Base-by-base conservation (phyloP, 2,113 vertebrate species). In the Salminus brasiliensis region DNA sequence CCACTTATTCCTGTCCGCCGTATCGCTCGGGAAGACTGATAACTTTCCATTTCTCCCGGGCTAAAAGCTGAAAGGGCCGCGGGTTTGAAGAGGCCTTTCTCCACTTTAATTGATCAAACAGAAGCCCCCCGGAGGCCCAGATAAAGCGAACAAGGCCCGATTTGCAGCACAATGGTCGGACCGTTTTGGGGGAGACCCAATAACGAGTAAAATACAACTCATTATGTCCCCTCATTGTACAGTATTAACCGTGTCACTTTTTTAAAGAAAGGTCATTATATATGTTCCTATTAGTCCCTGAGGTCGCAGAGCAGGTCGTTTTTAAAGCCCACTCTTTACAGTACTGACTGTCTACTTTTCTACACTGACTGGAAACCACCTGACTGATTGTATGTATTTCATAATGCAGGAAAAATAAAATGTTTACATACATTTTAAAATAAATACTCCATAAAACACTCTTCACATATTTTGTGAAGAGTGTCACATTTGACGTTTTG, bases 41-140 rank as follows among this genome's bases (percentile, higher is more conserved):
- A 93, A 92, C 90, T 93, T 92, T 93, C 90, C 93, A 92, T 93
- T 92, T 90, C 90, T 92, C 90, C 88, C 87, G 91, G 91, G 88
- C 91, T 82, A 88, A 81, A 79, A 80, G 85, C 88, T 89, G 88
- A 91, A 92, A 90, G 82, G 78, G 83, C 81, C 25, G 21, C 78
- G 78, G 21, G 76, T 55, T 25, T 23, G 23, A 87, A 55, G 72
- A 70, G 78, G 69, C 81, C 88, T 93, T 93, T 93, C 91, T 92
- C 87, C 88, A 88, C 88, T 92, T 92, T 93, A 93, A 93, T 93
- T 93, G 92, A 93, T 93, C 92, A 92, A 91, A 89, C 87, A 86
- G 88, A 89, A 90, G 90, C 91, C 91, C 90, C 86, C 91, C 90
- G 85, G 78, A 88, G 88, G 87, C 87, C 74, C 69, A 91, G 91